Evolutionary conservation across 2,797 vertebrate species (phyloP).

Genomic region (Lepus oiostolus): DNA sequence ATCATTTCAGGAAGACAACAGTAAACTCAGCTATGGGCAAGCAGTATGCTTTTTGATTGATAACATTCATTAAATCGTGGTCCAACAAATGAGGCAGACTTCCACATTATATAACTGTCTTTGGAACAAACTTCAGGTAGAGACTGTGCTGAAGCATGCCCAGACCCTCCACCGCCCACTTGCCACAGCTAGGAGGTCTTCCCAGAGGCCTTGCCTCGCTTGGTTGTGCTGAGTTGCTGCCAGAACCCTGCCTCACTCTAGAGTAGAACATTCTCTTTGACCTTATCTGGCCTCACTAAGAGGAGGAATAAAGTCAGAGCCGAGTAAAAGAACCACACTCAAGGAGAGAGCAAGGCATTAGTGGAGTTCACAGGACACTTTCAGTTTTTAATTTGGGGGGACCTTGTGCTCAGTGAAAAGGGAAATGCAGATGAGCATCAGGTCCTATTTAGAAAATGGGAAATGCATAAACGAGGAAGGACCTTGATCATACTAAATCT

Average conservation of each 20-base stretch:
- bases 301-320: conserved; percentile 38
- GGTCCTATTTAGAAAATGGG: conserved; percentile 21
- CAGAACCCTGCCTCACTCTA: background rate
- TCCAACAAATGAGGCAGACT: conserved; percentile 65
- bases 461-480: conserved; percentile 2
- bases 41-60: conserved; percentile 69
- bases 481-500: background rate
- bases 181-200: conserved; percentile 7
- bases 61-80: conserved; percentile 72
- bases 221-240: conserved; percentile 20
- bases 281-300: conserved; percentile 35
- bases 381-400: conserved; percentile 21
- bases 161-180: background rate
- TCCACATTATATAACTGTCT: conserved; percentile 51
- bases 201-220: background rate
- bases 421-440: conserved; percentile 1
- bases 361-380: conserved; percentile 24
- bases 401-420: background rate
- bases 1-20: conserved; percentile 70
- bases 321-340: conserved; percentile 7
- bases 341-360: background rate
- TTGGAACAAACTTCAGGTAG: conserved; percentile 71
- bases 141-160: conserved; percentile 45
- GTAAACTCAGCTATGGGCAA: conserved; percentile 72
- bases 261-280: conserved; percentile 5